These are phyloP conservation scores for Diabrotica virgifera DNA, from an alignment of 1,140 invertebrate species.

Conservation along the genomic window DNA sequence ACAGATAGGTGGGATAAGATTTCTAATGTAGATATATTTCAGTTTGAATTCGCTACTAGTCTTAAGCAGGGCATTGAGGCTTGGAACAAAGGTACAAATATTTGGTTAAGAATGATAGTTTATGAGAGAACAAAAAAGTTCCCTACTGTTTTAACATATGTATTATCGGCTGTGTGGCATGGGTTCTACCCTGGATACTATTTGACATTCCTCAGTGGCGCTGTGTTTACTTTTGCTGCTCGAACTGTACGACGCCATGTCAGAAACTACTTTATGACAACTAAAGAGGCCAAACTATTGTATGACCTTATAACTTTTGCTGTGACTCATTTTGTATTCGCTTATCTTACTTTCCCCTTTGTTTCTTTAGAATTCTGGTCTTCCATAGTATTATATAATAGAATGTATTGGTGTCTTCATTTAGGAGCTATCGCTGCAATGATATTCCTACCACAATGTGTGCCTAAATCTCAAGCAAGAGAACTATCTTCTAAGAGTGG, in stretches of 20 bases:
- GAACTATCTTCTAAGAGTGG: constrained; percentile 19
- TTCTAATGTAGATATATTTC: constrained; percentile 85
- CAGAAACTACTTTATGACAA: constrained; percentile 72
- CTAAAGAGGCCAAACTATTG: constrained; percentile 59
- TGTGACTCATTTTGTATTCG: constrained; percentile 76
- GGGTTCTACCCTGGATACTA: constrained; percentile 98
- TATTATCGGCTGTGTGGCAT: constrained; percentile 93
- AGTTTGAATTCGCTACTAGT: constrained; percentile 86
- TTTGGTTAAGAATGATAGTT: constrained; percentile 82
- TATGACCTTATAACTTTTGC: constrained; percentile 79
- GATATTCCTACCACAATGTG: constrained; percentile 43
- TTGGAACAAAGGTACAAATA: constrained; percentile 92
- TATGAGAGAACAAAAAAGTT: constrained; percentile 74
- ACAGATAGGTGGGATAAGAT: constrained; percentile 79
- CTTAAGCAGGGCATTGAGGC: constrained; percentile 76
- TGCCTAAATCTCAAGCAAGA: constrained; percentile 30
- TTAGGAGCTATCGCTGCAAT: constrained; percentile 46
- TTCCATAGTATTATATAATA: constrained; percentile 46
- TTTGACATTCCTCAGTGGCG: constrained; percentile 86
- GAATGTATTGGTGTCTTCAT: constrained; percentile 54
- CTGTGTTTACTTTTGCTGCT: constrained; percentile 80
- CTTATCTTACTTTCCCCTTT: constrained; percentile 86
- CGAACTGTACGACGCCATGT: constrained; percentile 64
- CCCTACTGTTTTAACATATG: constrained; percentile 74
- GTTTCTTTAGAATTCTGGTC: constrained; percentile 75